Percentiles rank a stretch among this genome's conserved stretches.
These are phyloP conservation scores for Pantelozetes paolii DNA, from an alignment of 2,888 invertebrate species.

Conservation along the genomic window DNA sequence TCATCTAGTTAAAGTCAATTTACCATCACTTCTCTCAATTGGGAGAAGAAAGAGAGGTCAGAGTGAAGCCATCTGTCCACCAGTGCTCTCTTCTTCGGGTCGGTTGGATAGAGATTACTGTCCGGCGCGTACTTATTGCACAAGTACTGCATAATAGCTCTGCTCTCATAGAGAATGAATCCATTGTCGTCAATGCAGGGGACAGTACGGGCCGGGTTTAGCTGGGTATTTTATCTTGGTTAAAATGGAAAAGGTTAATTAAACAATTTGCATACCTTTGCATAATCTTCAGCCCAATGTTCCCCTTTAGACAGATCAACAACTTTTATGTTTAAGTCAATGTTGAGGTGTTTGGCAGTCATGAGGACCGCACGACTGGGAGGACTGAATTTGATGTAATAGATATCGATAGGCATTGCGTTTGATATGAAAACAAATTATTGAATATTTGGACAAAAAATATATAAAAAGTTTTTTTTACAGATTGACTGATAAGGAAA, in stretches of 20 bases:
- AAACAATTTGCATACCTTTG: constrained; percentile 62
- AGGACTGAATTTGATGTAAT: background rate
- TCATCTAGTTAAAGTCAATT: background rate
- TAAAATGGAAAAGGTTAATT: too few relatives aligned
- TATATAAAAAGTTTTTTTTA: too few relatives aligned
- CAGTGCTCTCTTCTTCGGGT: constrained; percentile 65
- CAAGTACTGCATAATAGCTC: constrained; percentile 72
- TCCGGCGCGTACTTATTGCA: constrained; percentile 74
- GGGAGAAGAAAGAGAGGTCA: constrained; percentile 25
- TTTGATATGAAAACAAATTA: too few relatives aligned
- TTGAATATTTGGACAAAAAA: too few relatives aligned
- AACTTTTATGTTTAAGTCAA: background rate
- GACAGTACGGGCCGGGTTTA: constrained; percentile 66
- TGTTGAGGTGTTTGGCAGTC: background rate
- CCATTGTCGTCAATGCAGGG: constrained; percentile 59
- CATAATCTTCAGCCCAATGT: constrained; percentile 63
- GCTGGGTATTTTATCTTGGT: constrained; percentile 47
- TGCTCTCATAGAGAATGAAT: constrained; percentile 71
- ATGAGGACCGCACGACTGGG: background rate
- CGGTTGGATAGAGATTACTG: constrained; percentile 66
- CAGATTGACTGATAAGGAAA: too few relatives aligned
- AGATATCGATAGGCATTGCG: background rate
- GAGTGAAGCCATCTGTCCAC: constrained; percentile 62
- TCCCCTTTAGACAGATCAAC: constrained; percentile 54
- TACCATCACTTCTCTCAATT: background rate